A percentile compares a stretch with the other conserved stretches of the same genome.
Conservation (phyloP, 2,113 vertebrate genomes). For the Pedionomus torquatus region DNA sequence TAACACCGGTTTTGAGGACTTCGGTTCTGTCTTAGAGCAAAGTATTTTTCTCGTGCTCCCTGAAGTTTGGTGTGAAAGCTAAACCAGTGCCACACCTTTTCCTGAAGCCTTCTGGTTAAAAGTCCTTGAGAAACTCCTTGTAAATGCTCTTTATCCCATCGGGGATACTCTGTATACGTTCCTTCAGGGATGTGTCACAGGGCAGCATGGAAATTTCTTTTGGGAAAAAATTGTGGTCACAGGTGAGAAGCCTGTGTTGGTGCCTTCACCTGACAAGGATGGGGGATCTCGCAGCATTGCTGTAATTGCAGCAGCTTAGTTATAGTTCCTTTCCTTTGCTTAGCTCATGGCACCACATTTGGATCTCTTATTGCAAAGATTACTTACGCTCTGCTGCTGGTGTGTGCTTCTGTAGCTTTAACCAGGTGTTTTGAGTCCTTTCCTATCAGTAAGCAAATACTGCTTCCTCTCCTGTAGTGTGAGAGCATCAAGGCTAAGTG, state of each 20-base stretch:
- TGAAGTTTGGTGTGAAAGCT: not conserved
- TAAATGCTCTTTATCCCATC: too few species aligned
- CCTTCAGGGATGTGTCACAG: not conserved
- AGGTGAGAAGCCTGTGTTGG: not conserved
- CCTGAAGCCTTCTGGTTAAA: not conserved
- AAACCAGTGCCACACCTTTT: not conserved
- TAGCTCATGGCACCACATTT: rapidly evolving
- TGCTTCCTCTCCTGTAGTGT: not conserved
- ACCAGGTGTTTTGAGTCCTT: rapidly evolving
- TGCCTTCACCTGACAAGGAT: not conserved
- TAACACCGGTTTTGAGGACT: rapidly evolving
- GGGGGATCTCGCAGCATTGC: rapidly evolving
- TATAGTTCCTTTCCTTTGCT: not conserved
- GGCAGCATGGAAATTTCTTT: not conserved
- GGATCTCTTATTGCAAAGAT: rapidly evolving
- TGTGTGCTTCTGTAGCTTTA: rapidly evolving
- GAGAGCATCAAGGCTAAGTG: not conserved
- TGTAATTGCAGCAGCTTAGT: rapidly evolving
- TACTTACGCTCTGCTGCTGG: not conserved
- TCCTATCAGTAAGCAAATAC: rapidly evolving
- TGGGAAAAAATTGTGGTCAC: not conserved
- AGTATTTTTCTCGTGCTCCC: rapidly evolving
- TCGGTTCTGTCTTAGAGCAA: rapidly evolving
- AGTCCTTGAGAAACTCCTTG: rapidly evolving
- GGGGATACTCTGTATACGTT: rapidly evolving